Percentiles rank a stretch among this genome's conserved stretches.
Evolutionary conservation across 1,140 invertebrate species (phyloP).

Genomic region (Atta colombica): DNA sequence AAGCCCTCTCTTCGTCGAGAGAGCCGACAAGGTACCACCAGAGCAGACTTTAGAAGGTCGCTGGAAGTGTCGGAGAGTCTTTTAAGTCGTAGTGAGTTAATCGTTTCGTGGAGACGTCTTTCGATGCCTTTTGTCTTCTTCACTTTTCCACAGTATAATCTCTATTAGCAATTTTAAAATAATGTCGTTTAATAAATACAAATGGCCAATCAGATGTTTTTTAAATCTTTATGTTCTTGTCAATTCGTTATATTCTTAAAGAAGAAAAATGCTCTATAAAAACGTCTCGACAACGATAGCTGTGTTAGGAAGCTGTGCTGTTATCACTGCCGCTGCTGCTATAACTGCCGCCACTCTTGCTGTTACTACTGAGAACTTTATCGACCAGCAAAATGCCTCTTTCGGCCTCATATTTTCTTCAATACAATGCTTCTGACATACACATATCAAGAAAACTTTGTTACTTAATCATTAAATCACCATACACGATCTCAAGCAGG

Average conservation of each 20-base stretch:
- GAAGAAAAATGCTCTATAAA: slow-evolving; percentile 36
- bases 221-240: neutral
- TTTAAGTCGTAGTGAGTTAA: slow-evolving; percentile 74
- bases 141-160: neutral
- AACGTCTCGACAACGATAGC: slow-evolving; percentile 72
- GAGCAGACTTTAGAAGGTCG: slow-evolving; percentile 70
- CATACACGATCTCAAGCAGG: slow-evolving; percentile 20
- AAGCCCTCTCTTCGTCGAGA: slow-evolving; percentile 88
- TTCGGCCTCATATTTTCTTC: slow-evolving; percentile 45
- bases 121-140: neutral
- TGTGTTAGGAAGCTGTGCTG: slow-evolving; percentile 77
- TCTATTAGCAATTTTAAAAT: neutral
- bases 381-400: slow-evolving; percentile 64
- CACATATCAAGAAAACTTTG: slow-evolving; percentile 14
- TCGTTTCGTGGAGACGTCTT: slow-evolving; percentile 74
- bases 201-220: neutral
- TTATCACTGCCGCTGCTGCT: slow-evolving; percentile 75
- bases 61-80: slow-evolving; percentile 69
- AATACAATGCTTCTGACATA: slow-evolving; percentile 64
- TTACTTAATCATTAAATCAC: slow-evolving; percentile 46
- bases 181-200: neutral
- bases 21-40: slow-evolving; percentile 88
- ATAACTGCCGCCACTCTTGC: slow-evolving; percentile 74
- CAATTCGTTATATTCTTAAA: neutral
- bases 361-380: slow-evolving; percentile 70